Evolutionary conservation across 1,140 invertebrate genomes (phyloP).

Genomic region (Brachionus plicatilis): DNA sequence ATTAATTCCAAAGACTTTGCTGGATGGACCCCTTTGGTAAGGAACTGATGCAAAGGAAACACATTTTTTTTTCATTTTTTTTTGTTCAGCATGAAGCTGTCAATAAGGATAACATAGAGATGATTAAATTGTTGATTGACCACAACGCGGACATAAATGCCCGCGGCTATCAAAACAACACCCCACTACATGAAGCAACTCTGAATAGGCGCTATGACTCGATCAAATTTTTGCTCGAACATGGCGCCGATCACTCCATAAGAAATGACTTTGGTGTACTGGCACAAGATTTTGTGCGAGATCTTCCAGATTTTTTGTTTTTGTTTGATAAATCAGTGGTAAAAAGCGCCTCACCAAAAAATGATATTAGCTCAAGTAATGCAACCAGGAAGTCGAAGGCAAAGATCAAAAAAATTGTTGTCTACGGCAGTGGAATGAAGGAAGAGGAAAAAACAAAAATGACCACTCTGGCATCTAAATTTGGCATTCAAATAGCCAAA

Average conservation of each 20-base stretch:
- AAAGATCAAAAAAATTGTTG: background rate
- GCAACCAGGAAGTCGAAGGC: background rate
- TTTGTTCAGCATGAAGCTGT: slow-evolving; percentile 35
- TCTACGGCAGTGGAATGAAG: slow-evolving; percentile 24
- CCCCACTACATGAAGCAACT: slow-evolving; percentile 41
- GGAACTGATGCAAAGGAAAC: background rate
- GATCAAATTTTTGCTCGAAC: slow-evolving; percentile 36
- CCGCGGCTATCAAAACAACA: slow-evolving; percentile 41
- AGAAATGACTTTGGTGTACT: slow-evolving; percentile 41
- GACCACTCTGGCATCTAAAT: background rate
- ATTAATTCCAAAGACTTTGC: slow-evolving; percentile 32
- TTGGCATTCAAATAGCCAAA: background rate
- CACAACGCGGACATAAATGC: slow-evolving; percentile 40
- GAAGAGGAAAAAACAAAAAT: slow-evolving; percentile 1
- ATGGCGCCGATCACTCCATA: slow-evolving; percentile 40
- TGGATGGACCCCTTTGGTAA: slow-evolving; percentile 36
- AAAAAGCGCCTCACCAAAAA: background rate
- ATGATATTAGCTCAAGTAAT: background rate
- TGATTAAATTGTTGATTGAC: slow-evolving; percentile 38
- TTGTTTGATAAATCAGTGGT: background rate
- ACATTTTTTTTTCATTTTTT: background rate
- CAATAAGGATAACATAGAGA: slow-evolving; percentile 36
- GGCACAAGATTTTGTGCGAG: slow-evolving; percentile 4
- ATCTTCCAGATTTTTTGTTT: background rate
- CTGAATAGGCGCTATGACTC: slow-evolving; percentile 36